Percentiles rank a stretch among this genome's conserved stretches.
Conservation (phyloP, 2,888 invertebrate species). For the Troglohyphantes excavatus region DNA sequence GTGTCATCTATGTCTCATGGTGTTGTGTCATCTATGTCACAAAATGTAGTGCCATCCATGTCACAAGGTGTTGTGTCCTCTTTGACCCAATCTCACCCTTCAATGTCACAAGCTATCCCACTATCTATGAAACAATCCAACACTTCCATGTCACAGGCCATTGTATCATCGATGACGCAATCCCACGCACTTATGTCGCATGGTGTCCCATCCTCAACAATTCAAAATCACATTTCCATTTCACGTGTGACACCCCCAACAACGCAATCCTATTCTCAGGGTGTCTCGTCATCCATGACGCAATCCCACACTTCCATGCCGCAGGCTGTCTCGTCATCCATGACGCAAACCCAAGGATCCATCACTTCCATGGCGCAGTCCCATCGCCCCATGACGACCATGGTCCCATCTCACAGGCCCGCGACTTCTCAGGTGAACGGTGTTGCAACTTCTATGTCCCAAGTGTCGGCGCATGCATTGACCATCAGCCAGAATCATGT, state of each 20-base stretch:
- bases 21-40: neutral
- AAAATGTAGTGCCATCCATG: neutral
- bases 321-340: constrained; percentile 16
- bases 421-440: constrained; percentile 14
- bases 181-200: neutral
- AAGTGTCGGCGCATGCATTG: neutral
- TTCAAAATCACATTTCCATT: neutral
- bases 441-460: constrained; percentile 1
- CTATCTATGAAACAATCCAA: too few relatives aligned
- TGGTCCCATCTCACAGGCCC: constrained; percentile 30
- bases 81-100: too few relatives aligned
- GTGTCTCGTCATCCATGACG: neutral
- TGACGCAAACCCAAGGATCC: constrained; percentile 25
- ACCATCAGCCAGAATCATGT: constrained; percentile 19
- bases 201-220: neutral
- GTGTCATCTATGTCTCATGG: neutral
- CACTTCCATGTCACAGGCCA: neutral
- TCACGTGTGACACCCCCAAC: too few relatives aligned
- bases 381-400: constrained; percentile 4
- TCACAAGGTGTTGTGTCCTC: too few relatives aligned
- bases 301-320: constrained; percentile 16
- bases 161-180: neutral
- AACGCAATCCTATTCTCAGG: neutral
- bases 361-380: constrained; percentile 48
- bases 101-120: too few relatives aligned